Conservation (phyloP, 2,888 invertebrate species). For the Drosophila leonis region DNA sequence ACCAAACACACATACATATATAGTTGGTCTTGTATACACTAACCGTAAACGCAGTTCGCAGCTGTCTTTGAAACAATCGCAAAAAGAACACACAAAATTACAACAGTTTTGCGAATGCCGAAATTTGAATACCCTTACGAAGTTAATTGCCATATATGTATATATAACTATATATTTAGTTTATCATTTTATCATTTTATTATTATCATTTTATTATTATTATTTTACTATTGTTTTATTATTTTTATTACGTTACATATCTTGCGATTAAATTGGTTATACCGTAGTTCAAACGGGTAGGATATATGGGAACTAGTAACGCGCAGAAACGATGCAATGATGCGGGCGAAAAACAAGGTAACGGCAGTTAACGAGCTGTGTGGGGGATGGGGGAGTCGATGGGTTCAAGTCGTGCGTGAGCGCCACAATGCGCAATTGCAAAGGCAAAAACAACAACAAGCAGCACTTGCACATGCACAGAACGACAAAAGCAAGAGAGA, state of each 20-base stretch:
- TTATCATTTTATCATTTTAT: too few relatives aligned
- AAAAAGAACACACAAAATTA: background rate
- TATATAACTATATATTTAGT: too few relatives aligned
- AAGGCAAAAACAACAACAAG: slow-evolving; percentile 28
- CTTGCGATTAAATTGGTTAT: background rate
- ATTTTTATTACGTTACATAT: background rate
- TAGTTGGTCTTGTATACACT: background rate
- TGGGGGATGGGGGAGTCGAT: slow-evolving; percentile 2
- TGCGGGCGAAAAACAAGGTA: slow-evolving; percentile 54
- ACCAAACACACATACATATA: background rate
- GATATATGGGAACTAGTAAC: background rate
- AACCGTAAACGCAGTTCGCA: background rate
- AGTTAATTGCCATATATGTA: too few relatives aligned
- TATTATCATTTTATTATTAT: too few relatives aligned
- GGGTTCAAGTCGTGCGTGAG: slow-evolving; percentile 61
- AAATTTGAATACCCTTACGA: background rate
- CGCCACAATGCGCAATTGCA: slow-evolving; percentile 65
- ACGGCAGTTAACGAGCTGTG: background rate
- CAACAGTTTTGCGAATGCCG: background rate
- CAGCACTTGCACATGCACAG: slow-evolving; percentile 50
- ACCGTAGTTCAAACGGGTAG: background rate
- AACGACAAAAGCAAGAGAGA: slow-evolving; percentile 4
- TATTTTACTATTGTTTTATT: too few relatives aligned
- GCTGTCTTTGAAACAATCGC: background rate
- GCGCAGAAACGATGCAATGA: slow-evolving; percentile 14